Percentiles rank a stretch among this genome's conserved stretches.
These are phyloP conservation scores for Paedocypris sp. DNA, from an alignment of 2,113 vertebrate species.

Conservation along the genomic window DNA sequence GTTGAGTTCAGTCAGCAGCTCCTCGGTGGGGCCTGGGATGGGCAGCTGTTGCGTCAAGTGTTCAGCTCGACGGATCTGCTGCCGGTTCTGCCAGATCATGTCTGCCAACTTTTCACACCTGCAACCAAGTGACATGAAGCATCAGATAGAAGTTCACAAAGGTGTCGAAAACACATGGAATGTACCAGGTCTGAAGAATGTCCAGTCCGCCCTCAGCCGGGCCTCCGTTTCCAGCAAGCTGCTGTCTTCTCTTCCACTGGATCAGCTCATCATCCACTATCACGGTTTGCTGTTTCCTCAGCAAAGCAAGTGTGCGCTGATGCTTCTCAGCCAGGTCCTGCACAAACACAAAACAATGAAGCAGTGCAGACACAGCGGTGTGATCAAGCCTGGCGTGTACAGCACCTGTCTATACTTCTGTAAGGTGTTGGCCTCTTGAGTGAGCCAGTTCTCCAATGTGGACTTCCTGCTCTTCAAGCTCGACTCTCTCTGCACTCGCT, in stretches of 20 bases:
- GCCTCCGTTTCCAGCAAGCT: slow-evolving; percentile 88
- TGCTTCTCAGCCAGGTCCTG: slow-evolving; percentile 71
- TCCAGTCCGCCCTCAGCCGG: slow-evolving; percentile 87
- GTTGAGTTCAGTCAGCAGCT: slow-evolving; percentile 78
- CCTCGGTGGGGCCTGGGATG: slow-evolving; percentile 79
- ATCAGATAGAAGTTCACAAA: too few relatives aligned
- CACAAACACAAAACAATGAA: slow-evolving; percentile 10
- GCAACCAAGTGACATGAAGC: too few relatives aligned
- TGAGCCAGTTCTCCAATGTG: slow-evolving; percentile 66
- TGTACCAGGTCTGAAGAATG: slow-evolving; percentile 81
- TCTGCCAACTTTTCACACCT: slow-evolving; percentile 95
- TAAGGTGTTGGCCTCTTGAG: slow-evolving; percentile 73
- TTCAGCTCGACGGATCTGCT: slow-evolving; percentile 85
- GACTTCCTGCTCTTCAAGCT: slow-evolving; percentile 65
- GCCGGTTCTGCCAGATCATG: slow-evolving; percentile 92
- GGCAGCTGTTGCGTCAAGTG: slow-evolving; percentile 89
- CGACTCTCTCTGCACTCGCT: slow-evolving; percentile 69
- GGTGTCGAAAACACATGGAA: too few relatives aligned
- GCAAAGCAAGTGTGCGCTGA: slow-evolving; percentile 64
- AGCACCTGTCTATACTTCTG: slow-evolving; percentile 88
- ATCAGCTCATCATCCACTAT: slow-evolving; percentile 94
- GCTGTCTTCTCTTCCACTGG: slow-evolving; percentile 94
- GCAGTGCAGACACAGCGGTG: not conserved
- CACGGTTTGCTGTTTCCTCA: slow-evolving; percentile 90
- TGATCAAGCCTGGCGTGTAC: not conserved